Evolutionary conservation across 2,113 vertebrate species (phyloP).

Genomic region (Poicephalus meyeri): DNA sequence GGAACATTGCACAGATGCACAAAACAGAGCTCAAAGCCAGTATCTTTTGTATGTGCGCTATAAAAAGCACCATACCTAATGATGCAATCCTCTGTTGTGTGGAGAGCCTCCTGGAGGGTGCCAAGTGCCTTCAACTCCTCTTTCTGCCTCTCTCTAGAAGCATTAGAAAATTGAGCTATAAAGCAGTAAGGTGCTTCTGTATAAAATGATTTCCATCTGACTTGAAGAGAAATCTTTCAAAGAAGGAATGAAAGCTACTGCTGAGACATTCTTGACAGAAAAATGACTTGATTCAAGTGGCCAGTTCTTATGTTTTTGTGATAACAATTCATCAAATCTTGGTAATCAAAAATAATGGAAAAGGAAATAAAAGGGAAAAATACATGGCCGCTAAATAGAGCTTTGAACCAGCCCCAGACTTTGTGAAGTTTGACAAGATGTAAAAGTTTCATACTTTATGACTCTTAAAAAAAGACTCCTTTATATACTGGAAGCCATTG

Average conservation of each 20-base stretch:
- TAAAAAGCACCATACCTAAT: not conserved
- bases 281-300: conserved; percentile 56
- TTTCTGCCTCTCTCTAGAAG: conserved; percentile 31
- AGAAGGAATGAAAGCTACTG: conserved; percentile 50
- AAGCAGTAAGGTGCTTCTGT: conserved; percentile 40
- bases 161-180: conserved; percentile 53
- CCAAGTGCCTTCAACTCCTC: conserved; percentile 39
- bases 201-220: conserved; percentile 42
- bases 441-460: conserved; percentile 5
- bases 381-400: conserved; percentile 14
- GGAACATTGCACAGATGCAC: not conserved
- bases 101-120: conserved; percentile 32
- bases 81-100: conserved; percentile 11
- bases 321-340: conserved; percentile 53
- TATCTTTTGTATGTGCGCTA: not conserved
- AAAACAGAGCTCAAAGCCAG: not conserved
- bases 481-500: not conserved
- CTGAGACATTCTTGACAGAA: conserved; percentile 59
- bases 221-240: conserved; percentile 56
- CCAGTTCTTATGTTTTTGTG: conserved; percentile 38
- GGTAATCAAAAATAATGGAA: conserved; percentile 47
- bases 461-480: not conserved
- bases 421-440: conserved; percentile 28
- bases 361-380: conserved; percentile 50
- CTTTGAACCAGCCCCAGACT: not conserved